Percentiles rank a stretch among this genome's conserved stretches.
Conservation (phyloP, 1,140 invertebrate genomes). For the Megalopta genalis region DNA sequence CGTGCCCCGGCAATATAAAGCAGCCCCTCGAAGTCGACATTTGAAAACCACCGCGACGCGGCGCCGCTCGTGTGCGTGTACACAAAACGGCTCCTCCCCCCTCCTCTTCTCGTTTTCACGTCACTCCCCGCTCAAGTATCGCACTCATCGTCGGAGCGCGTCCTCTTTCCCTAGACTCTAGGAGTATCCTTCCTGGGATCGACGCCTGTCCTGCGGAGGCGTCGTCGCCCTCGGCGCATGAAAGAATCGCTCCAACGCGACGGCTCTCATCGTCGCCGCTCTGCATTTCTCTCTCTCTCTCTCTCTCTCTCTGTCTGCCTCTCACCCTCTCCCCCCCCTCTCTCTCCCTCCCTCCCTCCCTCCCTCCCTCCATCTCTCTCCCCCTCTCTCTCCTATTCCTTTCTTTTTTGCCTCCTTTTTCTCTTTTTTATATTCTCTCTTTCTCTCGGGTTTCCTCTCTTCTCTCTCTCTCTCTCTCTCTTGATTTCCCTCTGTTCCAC, state of each 20-base stretch:
- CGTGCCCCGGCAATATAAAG: conserved; percentile 12
- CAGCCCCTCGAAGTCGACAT: conserved; percentile 16
- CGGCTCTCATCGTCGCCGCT: not conserved
- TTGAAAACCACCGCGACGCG: conserved; percentile 1
- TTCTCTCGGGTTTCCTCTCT: not conserved
- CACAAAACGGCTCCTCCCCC: conserved; percentile 11
- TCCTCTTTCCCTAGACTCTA: conserved; percentile 13
- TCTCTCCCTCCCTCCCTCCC: not conserved
- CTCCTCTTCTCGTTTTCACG: conserved; percentile 3
- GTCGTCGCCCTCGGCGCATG: conserved; percentile 15
- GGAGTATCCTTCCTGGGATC: conserved; percentile 23
- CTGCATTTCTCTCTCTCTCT: not conserved
- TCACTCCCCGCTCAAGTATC: conserved; percentile 11
- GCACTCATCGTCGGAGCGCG: not conserved
- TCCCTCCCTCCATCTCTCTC: not conserved
- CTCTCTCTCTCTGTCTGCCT: not conserved
- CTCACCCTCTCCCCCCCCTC: not conserved
- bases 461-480: not conserved
- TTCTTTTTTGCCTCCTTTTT: too few species aligned
- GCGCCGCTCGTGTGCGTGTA: not conserved
- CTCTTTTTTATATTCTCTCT: too few species aligned
- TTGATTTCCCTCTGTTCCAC: too few species aligned
- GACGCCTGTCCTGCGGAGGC: conserved; percentile 19
- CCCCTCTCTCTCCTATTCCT: not conserved
- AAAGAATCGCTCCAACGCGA: conserved; percentile 38